Evolutionary conservation across 2,888 invertebrate species (phyloP).

Genomic region (Stegophylla sp.): DNA sequence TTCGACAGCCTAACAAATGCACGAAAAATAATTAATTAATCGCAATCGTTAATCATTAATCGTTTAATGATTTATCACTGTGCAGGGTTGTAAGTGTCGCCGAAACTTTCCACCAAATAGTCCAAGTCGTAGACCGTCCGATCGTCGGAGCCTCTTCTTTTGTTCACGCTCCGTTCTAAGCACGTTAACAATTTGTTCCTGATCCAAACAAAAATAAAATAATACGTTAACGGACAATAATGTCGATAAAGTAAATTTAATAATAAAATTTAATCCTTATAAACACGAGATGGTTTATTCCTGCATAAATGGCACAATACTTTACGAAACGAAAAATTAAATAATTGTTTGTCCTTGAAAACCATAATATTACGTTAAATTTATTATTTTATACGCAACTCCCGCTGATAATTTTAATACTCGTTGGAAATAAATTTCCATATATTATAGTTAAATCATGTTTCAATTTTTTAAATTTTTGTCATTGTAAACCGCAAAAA

Average conservation of each 20-base stretch:
- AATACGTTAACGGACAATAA: too few species aligned
- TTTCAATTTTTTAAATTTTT: too few species aligned
- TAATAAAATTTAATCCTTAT: neutral
- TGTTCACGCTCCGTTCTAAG: conserved; percentile 74
- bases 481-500: too few species aligned
- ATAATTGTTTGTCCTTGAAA: neutral
- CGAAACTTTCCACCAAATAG: conserved; percentile 64
- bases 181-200: conserved; percentile 72
- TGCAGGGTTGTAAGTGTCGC: conserved; percentile 60
- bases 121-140: conserved; percentile 76
- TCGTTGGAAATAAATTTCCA: too few species aligned
- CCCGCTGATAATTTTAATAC: too few species aligned
- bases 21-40: too few species aligned
- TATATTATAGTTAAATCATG: too few species aligned
- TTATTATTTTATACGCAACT: neutral
- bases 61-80: conserved; percentile 18
- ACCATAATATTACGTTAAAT: neutral
- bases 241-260: neutral
- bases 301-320: too few species aligned
- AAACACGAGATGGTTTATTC: too few species aligned
- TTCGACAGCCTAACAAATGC: conserved; percentile 66
- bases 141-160: conserved; percentile 17
- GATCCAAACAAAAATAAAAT: conserved; percentile 60
- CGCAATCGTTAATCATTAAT: too few species aligned
- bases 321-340: neutral